Evolutionary conservation across 2,888 invertebrate genomes (phyloP), one percentile per base, ranked within the genome.

Genomic region (Eulithis testata): DNA sequence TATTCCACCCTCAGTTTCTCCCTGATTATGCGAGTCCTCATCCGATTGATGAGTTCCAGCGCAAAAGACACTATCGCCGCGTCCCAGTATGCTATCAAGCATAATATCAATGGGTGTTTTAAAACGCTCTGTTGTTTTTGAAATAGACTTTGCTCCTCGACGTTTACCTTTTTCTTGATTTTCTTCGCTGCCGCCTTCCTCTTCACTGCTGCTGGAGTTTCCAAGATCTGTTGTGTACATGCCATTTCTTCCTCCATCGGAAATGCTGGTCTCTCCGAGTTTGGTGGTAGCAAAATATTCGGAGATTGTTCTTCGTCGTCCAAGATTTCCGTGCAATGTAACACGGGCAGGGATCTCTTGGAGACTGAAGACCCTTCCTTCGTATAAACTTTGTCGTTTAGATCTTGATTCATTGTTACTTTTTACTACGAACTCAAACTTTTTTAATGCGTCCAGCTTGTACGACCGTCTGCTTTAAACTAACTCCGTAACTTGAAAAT

Each of bases 371-470:
- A 51, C 31, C 27, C 51, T 31, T 2, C 51, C 51, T 51, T 51
- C 51, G 51, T 27, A 9, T 51, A 51, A 51, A 51, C 27, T 51
- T 51, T 51, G 51, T 51, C 51, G 51, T 51, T 51, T 51, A 51
- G 51, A 51, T 51, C 51, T 3, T 2, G 31, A 31, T 51, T 51
- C 51, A 51, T 51, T 51, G 47, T n/a, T 49, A 5, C 11, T 51
- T 51, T 51, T 51, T 4, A 4, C 4, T 5, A 21, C 51, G n/a
- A 11, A 51, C 31, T 11, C 51, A 9, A 31, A 31, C 3, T 51
- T 51, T 4, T 51, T 8, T 51, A 51, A 51, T 4, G 31, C 51
- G 51, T 51, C 51, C 51, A 51, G 51, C 51, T 51, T 51, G 51
- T 11, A n/a, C n/a, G n/a, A n/a, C n/a, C n/a, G n/a, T n/a, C 7